phyloP scores from a whole-genome alignment of 2,113 vertebrate genomes.

The Phainopepla nitens region DNA sequence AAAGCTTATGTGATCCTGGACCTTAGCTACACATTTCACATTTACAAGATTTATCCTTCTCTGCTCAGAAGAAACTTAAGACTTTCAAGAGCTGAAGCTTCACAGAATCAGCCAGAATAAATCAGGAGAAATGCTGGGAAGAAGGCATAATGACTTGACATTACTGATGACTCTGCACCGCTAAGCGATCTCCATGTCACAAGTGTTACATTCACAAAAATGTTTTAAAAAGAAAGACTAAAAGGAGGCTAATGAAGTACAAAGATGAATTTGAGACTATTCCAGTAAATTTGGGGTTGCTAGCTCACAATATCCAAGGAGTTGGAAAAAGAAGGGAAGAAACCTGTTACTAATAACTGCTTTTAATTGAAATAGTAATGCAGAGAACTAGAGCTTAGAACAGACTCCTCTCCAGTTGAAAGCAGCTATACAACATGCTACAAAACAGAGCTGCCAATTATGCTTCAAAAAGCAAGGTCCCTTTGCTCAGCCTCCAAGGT shows the following conservation, averaged over 20 bases:
- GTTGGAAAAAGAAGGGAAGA: neutral
- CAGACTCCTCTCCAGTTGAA: neutral
- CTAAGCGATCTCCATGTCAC: neutral
- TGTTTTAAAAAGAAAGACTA: neutral
- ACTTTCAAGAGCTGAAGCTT: neutral
- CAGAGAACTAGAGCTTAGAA: neutral
- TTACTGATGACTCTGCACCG: neutral
- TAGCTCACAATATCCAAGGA: neutral
- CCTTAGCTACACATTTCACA: neutral
- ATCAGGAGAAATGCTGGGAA: neutral
- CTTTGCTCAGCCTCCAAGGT: conserved; percentile 4
- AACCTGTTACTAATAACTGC: neutral
- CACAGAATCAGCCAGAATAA: neutral
- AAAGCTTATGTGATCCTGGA: neutral
- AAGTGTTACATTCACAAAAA: neutral
- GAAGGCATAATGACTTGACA: neutral
- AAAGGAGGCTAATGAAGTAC: neutral
- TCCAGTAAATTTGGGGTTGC: neutral
- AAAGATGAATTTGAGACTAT: neutral
- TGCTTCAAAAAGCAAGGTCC: neutral
- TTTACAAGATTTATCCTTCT: neutral
- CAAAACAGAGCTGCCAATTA: conserved; percentile 19
- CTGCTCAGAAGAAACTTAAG: neutral
- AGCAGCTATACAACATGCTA: neutral
- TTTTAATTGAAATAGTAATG: neutral